phyloP scores from a whole-genome alignment of 1,140 invertebrate genomes.

The Lordiphosa mommai region DNA sequence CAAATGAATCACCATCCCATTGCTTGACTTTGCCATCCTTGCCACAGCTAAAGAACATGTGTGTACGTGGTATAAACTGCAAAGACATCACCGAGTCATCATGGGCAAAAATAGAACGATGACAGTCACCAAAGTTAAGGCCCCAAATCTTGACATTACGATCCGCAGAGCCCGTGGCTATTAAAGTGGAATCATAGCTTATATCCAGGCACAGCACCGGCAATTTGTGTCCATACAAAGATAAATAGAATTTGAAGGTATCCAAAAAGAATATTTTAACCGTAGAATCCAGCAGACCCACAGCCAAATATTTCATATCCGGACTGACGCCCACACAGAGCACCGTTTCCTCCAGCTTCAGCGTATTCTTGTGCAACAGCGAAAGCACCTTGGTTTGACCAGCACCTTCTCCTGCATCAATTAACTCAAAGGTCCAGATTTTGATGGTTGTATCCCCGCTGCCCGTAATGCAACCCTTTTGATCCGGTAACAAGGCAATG shows the following conservation, averaged over 20 bases:
- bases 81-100: slow-evolving; percentile 95
- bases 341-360: slow-evolving; percentile 93
- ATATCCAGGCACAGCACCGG: slow-evolving; percentile 97
- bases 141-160: slow-evolving; percentile 99
- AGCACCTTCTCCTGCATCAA: slow-evolving; percentile 80
- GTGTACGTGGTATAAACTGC: slow-evolving; percentile 93
- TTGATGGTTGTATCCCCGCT: slow-evolving; percentile 94
- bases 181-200: slow-evolving; percentile 92
- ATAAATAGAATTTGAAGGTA: slow-evolving; percentile 97
- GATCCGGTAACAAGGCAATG: slow-evolving; percentile 87
- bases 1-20: slow-evolving; percentile 97
- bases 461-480: slow-evolving; percentile 91
- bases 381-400: slow-evolving; percentile 84
- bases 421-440: slow-evolving; percentile 96
- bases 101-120: slow-evolving; percentile 93
- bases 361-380: slow-evolving; percentile 88
- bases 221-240: slow-evolving; percentile 97
- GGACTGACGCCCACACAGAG: slow-evolving; percentile 91
- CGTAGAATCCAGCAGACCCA: slow-evolving; percentile 94
- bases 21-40: slow-evolving; percentile 97
- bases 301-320: slow-evolving; percentile 93
- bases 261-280: slow-evolving; percentile 98
- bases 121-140: slow-evolving; percentile 98
- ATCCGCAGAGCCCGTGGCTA: slow-evolving; percentile 97
- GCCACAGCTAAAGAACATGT: slow-evolving; percentile 95